These are phyloP conservation scores for Caenorhabditis wallacei DNA, from an alignment of 2,888 invertebrate species.

Conservation along the genomic window DNA sequence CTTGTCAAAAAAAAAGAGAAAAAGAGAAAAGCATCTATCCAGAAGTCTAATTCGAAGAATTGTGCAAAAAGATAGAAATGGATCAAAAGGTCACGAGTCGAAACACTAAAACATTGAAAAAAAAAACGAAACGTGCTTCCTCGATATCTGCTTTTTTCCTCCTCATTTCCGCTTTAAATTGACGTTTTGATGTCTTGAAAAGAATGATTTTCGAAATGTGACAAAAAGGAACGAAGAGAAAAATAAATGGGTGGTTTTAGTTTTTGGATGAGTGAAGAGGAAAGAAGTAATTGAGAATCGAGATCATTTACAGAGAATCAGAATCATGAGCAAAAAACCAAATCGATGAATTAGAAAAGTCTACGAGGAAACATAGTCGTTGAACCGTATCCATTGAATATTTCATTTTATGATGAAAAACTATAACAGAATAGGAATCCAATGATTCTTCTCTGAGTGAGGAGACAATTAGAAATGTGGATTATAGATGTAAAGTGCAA, in stretches of 20 bases:
- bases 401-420: too few relatives aligned
- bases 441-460: too few relatives aligned
- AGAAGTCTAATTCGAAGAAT: conserved; percentile 37
- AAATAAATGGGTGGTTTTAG: not conserved
- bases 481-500: too few relatives aligned
- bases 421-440: too few relatives aligned
- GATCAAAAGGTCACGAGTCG: conserved; percentile 39
- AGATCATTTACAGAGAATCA: not conserved
- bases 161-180: conserved; percentile 31
- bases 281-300: not conserved
- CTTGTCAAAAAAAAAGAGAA: conserved; percentile 9
- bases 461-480: too few relatives aligned
- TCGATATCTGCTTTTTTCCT: conserved; percentile 20
- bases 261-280: not conserved
- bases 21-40: not conserved
- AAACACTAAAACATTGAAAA: not conserved
- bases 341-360: too few relatives aligned
- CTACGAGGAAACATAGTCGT: too few relatives aligned
- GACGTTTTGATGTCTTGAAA: conserved; percentile 40
- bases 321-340: too few relatives aligned
- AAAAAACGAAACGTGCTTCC: conserved; percentile 2
- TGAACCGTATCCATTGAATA: too few relatives aligned
- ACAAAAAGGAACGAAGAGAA: conserved; percentile 11
- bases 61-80: not conserved
- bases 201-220: conserved; percentile 15